Evolutionary conservation across 2,888 invertebrate genomes (phyloP).

Genomic region (Prenolepis imparis): DNA sequence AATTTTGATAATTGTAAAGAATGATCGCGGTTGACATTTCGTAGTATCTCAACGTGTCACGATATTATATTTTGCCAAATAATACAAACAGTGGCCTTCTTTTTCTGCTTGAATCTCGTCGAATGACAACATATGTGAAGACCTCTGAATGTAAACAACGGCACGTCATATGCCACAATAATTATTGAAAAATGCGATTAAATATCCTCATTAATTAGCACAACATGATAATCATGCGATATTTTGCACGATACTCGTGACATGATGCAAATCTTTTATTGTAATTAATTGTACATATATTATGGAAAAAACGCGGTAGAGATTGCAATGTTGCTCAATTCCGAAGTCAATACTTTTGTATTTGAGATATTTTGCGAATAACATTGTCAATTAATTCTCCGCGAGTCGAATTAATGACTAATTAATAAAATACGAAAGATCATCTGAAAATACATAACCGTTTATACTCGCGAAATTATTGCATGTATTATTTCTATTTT

Average conservation of each 20-base stretch:
- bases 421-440: not conserved
- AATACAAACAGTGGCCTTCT: too few relatives aligned
- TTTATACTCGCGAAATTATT: not conserved
- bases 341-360: not conserved
- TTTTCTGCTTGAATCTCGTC: too few relatives aligned
- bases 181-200: not conserved
- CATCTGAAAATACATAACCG: not conserved
- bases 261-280: not conserved
- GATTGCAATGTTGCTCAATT: not conserved
- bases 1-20: too few relatives aligned
- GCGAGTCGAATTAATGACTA: not conserved
- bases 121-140: not conserved
- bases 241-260: not conserved
- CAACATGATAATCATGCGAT: too few relatives aligned
- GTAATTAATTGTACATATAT: not conserved
- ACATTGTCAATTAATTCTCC: not conserved
- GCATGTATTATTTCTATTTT: too few relatives aligned
- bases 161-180: too few relatives aligned
- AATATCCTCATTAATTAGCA: not conserved
- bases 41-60: too few relatives aligned
- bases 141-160: too few relatives aligned
- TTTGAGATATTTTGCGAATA: not conserved
- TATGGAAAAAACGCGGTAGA: not conserved
- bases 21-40: too few relatives aligned
- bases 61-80: too few relatives aligned